Base-by-base conservation (phyloP, 2,797 vertebrate genomes). In the Picus viridis region DNA sequence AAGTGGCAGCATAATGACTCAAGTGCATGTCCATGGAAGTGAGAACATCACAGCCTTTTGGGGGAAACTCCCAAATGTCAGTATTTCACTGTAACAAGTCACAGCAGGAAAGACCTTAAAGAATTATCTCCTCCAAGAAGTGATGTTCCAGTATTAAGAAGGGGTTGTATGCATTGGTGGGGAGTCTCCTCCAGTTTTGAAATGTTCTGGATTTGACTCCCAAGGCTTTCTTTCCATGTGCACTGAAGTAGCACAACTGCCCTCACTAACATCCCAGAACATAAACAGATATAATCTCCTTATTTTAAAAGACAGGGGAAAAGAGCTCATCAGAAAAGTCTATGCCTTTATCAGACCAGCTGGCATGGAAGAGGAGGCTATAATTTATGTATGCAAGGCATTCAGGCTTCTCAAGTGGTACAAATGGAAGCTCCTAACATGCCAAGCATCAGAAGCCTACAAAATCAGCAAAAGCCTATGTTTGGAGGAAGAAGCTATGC, bases 381-480 rank as follows among this genome's bases (percentile, higher is more conserved):
- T 67, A 47, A 72, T n/a, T 41, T 69, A 78, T 11, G 36, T 32
- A 69, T 0, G 0, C 1, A 4, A 73, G 24, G 34, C 56, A 62
- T 53, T 64, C 32, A 36, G 30, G 17, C 32, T 67, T 75, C 71
- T 51, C 36, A 53, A 81, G 27, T 24, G 9, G 27, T 59, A 79
- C 0, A 3, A 80, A 68, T 4, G 20, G 39, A 61, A 7, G 4
- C 13, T 69, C 15, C 67, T 80, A 69, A 53, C 6, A 41, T 5
- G 11, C n/a, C 36, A 80, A 91, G 47, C 2, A 75, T 45, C 41
- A 79, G 43, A 75, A 82, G 41, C 34, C 67, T 32, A 49, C 9
- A n/a, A 32, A 64, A 63, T 65, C 36, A 84, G 14, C 12, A 76
- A 61, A 12, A 64, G 14, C 17, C 61, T 23, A 34, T 6, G 15